Evolutionary conservation across 2,797 vertebrate genomes (phyloP).

Genomic region (Xiphophorus birchmanni): DNA sequence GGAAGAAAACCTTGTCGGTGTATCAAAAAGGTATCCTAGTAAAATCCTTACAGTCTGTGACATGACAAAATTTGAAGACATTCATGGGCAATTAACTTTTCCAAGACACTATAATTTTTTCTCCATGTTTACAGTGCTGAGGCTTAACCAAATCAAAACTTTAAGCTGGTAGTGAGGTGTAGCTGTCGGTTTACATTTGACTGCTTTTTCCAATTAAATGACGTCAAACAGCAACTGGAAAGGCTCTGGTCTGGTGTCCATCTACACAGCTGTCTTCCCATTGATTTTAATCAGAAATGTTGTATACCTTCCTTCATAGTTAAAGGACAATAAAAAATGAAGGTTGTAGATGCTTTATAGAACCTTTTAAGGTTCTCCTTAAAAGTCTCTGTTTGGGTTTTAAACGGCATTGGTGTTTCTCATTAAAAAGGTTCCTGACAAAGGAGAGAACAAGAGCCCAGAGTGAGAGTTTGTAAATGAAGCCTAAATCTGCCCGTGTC

Average conservation of each 20-base stretch:
- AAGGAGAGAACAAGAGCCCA: constrained; percentile 42
- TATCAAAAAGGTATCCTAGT: neutral
- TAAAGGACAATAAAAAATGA: constrained; percentile 32
- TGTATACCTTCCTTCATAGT: constrained; percentile 45
- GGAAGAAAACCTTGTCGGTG: neutral
- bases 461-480: constrained; percentile 63
- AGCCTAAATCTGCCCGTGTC: constrained; percentile 56
- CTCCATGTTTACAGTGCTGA: constrained; percentile 65
- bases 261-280: constrained; percentile 67
- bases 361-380: constrained; percentile 71
- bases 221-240: constrained; percentile 73
- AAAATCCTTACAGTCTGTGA: neutral
- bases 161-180: constrained; percentile 73
- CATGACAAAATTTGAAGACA: neutral
- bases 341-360: constrained; percentile 59
- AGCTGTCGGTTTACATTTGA: constrained; percentile 79
- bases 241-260: constrained; percentile 68
- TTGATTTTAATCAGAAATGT: constrained; percentile 67
- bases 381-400: constrained; percentile 78
- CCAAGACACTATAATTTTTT: constrained; percentile 14
- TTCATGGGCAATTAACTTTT: neutral
- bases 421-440: constrained; percentile 71
- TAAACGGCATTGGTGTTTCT: constrained; percentile 64
- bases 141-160: constrained; percentile 74
- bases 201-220: constrained; percentile 74